Base-by-base conservation (phyloP, 2,888 invertebrate species). In the Pinctada fucata region DNA sequence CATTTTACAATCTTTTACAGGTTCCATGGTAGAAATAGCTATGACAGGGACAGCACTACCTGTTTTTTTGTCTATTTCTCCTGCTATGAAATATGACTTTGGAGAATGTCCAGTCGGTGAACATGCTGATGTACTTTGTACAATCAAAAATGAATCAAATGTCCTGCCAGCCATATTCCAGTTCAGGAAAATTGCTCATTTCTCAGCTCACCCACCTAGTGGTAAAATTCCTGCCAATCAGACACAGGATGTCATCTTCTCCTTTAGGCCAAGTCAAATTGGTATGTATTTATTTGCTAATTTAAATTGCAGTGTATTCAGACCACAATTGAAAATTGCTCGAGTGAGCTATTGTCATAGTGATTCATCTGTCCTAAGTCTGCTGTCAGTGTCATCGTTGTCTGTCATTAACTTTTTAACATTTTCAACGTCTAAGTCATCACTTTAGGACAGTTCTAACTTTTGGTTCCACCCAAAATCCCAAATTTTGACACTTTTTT, bases 11-110 rank as follows among this genome's bases (percentile, higher is more conserved):
- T 31, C 31, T 31, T 31, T 80, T 82, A 31, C 82, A 88, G 88
- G 84, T 68, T 82, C 81, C 4, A 86, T 84, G 78, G 84, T 90
- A 16, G 92, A 92, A 83, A 84, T 93, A n/a, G 92, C 92, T 0
- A 81, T 93, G 82, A 91, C 91, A 4, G 93, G 90, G n/a, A 92
- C 92, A 65, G 92, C 93, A 0, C 83, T 92, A 47, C 92, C 93
- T 3, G 92, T 93, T 2, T 80, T 91, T 48, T 78, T 92, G 63
- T 83, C 85, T 65, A 87, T 92, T 8, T 87, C 88, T 4, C 91
- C 92, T 5, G 83, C 87, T n/a, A 82, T 83, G 47, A 88, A 87
- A 72, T 89, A 88, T 78, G 90, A 92, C 80, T 92, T 92, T 82
- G 92, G 91, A 3, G 88, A 89, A 81, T 91, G 91, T 79, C 88